Conservation (phyloP, 1,140 invertebrate genomes). For the Drosophila pandora region DNA sequence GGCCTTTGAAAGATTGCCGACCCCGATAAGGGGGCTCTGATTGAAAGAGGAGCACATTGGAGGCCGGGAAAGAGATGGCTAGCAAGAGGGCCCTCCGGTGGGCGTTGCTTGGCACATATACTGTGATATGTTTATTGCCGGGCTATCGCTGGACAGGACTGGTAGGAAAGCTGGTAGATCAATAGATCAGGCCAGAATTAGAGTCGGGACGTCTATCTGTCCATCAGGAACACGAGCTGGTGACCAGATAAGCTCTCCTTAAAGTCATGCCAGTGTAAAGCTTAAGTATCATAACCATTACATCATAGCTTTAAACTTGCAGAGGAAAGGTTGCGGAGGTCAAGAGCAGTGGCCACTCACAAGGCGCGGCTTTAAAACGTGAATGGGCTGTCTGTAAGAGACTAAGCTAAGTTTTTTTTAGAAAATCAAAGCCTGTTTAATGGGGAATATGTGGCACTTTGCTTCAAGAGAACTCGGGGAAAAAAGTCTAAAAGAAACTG, state of each 20-base stretch:
- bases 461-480: background rate
- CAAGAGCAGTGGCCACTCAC: slow-evolving; percentile 46
- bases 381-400: slow-evolving; percentile 24
- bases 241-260: slow-evolving; percentile 13
- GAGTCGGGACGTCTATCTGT: slow-evolving; percentile 15
- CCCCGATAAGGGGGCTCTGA: slow-evolving; percentile 52
- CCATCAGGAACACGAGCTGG: slow-evolving; percentile 22
- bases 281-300: slow-evolving; percentile 10
- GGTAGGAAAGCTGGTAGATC: slow-evolving; percentile 3
- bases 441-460: slow-evolving; percentile 20
- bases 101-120: slow-evolving; percentile 47
- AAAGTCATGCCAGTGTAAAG: no score
- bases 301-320: slow-evolving; percentile 16
- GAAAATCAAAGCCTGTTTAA: slow-evolving; percentile 63
- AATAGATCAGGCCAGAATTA: slow-evolving; percentile 25
- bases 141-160: slow-evolving; percentile 2
- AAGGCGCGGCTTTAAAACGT: slow-evolving; percentile 47
- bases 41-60: background rate
- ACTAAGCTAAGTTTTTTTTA: slow-evolving; percentile 30
- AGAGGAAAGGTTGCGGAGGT: slow-evolving; percentile 38
- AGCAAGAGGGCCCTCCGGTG: slow-evolving; percentile 22
- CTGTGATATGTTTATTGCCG: slow-evolving; percentile 68
- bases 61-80: background rate
- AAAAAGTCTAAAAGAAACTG: slow-evolving; percentile 21
- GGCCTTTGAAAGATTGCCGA: slow-evolving; percentile 74